Evolutionary conservation across 2,113 vertebrate genomes (phyloP).

Genomic region (Triplophysa siluroides): DNA sequence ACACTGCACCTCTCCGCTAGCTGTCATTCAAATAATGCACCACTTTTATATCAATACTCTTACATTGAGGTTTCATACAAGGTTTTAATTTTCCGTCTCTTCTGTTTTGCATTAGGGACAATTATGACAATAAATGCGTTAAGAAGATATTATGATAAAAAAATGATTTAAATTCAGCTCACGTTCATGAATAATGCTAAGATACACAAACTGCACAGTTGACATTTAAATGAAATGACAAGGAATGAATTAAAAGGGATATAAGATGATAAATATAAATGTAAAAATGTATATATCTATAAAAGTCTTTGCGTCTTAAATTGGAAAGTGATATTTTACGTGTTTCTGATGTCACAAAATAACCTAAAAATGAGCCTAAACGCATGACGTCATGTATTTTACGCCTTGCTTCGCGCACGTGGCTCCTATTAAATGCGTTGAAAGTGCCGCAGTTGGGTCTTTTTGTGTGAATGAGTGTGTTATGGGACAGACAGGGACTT

Average conservation of each 20-base stretch:
- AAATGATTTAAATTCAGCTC: too few species aligned
- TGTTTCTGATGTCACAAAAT: constrained; percentile 48
- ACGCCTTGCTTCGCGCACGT: constrained; percentile 59
- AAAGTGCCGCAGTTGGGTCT: too few species aligned
- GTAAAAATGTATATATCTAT: too few species aligned
- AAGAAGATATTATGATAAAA: background rate
- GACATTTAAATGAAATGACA: too few species aligned
- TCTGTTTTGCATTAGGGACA: background rate
- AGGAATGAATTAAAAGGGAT: too few species aligned
- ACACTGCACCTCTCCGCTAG: constrained; percentile 54
- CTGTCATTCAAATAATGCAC: background rate
- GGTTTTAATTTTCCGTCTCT: background rate
- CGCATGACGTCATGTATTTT: constrained; percentile 65
- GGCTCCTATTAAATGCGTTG: constrained; percentile 63
- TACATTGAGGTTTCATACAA: background rate
- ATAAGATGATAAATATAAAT: too few species aligned
- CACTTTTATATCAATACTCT: background rate
- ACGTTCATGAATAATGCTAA: background rate
- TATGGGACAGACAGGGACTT: background rate
- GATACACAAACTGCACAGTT: too few species aligned
- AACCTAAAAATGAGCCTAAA: constrained; percentile 62
- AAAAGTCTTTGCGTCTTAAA: too few species aligned
- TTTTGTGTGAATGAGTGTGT: background rate
- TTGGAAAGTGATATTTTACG: too few species aligned
- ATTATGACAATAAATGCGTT: background rate